Evolutionary conservation across 64 coral and sea anemone species (phyloP).

Genomic region (Catalaphyllia jardinei): DNA sequence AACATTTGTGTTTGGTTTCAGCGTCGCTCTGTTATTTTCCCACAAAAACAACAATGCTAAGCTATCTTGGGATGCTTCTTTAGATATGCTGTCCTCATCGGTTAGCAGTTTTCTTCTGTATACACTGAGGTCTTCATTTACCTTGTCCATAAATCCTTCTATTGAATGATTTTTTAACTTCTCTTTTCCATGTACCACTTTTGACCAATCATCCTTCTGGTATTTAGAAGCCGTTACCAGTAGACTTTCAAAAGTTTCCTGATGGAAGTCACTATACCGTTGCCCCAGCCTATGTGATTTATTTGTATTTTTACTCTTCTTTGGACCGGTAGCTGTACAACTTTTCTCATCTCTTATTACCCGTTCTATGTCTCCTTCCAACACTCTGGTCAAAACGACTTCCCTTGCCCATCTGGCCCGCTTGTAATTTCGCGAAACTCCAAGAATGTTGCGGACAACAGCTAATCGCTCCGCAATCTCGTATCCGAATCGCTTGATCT

Average conservation of each 20-base stretch:
- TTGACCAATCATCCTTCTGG: conserved; percentile 56
- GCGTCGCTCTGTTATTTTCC: neutral
- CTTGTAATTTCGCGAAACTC: conserved; percentile 24
- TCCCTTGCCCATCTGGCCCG: conserved; percentile 80
- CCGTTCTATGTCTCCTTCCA: conserved; percentile 78
- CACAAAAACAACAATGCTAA: neutral
- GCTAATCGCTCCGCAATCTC: conserved; percentile 62
- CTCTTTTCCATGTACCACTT: conserved; percentile 15
- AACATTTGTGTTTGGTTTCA: neutral
- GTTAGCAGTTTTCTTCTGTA: neutral
- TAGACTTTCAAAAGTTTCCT: conserved; percentile 25
- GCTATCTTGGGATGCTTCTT: neutral
- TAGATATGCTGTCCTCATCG: neutral
- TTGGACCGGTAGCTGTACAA: neutral
- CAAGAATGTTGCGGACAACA: conserved; percentile 34
- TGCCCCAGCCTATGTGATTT: neutral
- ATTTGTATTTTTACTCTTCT: neutral
- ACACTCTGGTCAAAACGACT: conserved; percentile 42
- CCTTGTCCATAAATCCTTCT: conserved; percentile 5
- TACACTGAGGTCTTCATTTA: neutral
- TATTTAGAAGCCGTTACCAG: conserved; percentile 23
- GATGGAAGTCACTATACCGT: conserved; percentile 12
- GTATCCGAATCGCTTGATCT: conserved; percentile 59
- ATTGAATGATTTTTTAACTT: conserved; percentile 35
- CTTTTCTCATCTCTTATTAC: conserved; percentile 45